Evolutionary conservation across 2,888 invertebrate species (phyloP).

Genomic region (Thecocarcelia acutangulata): DNA sequence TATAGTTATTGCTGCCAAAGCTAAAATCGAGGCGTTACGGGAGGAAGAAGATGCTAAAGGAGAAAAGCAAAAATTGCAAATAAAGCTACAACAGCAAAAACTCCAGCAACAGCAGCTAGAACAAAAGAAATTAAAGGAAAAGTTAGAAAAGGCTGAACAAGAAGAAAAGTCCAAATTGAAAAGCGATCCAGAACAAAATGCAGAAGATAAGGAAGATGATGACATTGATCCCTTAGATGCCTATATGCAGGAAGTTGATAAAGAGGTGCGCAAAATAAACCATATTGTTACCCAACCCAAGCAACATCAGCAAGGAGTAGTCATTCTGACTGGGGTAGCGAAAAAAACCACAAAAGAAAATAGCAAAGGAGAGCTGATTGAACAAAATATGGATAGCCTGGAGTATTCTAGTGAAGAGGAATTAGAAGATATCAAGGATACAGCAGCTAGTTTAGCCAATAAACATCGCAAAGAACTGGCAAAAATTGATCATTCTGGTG

Average conservation of each 20-base stretch:
- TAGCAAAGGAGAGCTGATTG: constrained; percentile 98
- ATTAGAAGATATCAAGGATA: constrained; percentile 95
- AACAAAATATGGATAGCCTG: constrained; percentile 98
- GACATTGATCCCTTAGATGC: constrained; percentile 98
- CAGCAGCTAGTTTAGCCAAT: constrained; percentile 92
- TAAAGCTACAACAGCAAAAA: constrained; percentile 81
- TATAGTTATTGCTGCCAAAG: constrained; percentile 80
- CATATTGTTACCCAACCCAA: constrained; percentile 81
- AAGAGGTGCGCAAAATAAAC: constrained; percentile 82
- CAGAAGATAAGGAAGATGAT: constrained; percentile 82
- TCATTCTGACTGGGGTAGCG: constrained; percentile 92
- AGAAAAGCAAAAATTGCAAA: constrained; percentile 56
- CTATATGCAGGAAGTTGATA: constrained; percentile 93
- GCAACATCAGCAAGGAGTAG: constrained; percentile 83
- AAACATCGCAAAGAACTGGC: constrained; percentile 96
- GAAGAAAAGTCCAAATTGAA: constrained; percentile 82
- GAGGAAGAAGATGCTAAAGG: constrained; percentile 64
- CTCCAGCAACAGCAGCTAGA: constrained; percentile 69
- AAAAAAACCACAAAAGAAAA: constrained; percentile 87
- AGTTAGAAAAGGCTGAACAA: constrained; percentile 74
- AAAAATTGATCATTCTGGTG: constrained; percentile 93
- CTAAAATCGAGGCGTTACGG: constrained; percentile 58
- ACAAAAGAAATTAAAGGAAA: constrained; percentile 80
- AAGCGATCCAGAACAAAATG: constrained; percentile 76
- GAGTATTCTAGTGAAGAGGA: constrained; percentile 99